Conservation (phyloP, 92 coral and sea anemone species). For the Plumapathes pennacea region DNA sequence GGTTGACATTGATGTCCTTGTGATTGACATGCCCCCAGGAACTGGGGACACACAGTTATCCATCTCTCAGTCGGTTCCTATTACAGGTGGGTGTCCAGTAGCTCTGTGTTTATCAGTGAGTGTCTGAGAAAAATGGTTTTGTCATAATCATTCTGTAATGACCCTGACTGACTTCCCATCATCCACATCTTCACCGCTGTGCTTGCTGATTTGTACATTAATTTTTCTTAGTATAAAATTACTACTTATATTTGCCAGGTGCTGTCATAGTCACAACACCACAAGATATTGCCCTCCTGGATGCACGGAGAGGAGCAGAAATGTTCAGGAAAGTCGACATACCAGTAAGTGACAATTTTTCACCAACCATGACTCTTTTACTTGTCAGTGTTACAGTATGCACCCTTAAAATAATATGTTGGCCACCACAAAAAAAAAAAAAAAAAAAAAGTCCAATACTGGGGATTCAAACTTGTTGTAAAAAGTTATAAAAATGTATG, state of each 20-base stretch:
- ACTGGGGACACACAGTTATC: conserved; percentile 99
- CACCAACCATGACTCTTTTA: not conserved
- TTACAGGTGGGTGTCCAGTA: conserved; percentile 65
- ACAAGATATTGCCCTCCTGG: conserved; percentile 96
- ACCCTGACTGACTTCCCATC: too few species aligned
- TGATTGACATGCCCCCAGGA: conserved; percentile 99
- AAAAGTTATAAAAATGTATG: too few species aligned
- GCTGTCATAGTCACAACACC: conserved; percentile 97
- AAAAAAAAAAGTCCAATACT: too few species aligned
- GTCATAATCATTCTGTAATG: too few species aligned
- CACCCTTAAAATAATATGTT: too few species aligned
- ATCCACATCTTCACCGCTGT: not conserved
- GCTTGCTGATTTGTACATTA: too few species aligned
- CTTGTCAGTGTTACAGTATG: not conserved
- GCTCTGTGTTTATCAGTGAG: not conserved
- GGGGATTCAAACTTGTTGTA: too few species aligned
- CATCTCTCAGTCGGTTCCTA: conserved; percentile 90
- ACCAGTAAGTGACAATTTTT: conserved; percentile 58
- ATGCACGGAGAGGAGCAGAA: conserved; percentile 94
- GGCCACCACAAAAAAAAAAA: too few species aligned
- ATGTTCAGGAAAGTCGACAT: conserved; percentile 92
- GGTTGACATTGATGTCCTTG: conserved; percentile 88
- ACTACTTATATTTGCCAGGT: conserved; percentile 47
- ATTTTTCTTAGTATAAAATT: too few species aligned
- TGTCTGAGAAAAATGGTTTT: not conserved